These are phyloP conservation scores for Plagodis dolabraria DNA, from an alignment of 2,888 invertebrate species.

Conservation along the genomic window DNA sequence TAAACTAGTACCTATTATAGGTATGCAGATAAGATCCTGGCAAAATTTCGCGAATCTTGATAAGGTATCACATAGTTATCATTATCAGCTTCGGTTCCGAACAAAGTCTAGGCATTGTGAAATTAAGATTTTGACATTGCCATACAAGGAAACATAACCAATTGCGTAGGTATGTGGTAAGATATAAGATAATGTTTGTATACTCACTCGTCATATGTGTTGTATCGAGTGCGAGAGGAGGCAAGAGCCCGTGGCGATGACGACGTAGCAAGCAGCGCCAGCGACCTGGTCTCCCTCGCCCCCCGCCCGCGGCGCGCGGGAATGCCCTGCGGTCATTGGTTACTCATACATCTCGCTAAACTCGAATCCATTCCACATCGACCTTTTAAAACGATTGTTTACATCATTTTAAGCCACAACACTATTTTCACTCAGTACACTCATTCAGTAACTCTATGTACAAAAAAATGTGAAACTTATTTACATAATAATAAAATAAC, in stretches of 20 bases:
- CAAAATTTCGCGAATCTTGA: conserved; percentile 32
- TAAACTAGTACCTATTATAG: conserved; percentile 22
- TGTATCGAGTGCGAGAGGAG: conserved; percentile 48
- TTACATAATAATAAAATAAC: conserved; percentile 42
- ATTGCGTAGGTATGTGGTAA: conserved; percentile 1
- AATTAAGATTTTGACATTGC: conserved; percentile 7
- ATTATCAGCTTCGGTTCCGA: conserved; percentile 27
- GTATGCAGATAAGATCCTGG: conserved; percentile 36
- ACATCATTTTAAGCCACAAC: conserved; percentile 54
- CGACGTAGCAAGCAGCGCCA: conserved; percentile 40
- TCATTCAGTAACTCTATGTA: conserved; percentile 38
- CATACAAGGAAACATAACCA: conserved; percentile 8
- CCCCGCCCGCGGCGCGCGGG: conserved; percentile 61
- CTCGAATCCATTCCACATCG: conserved; percentile 63
- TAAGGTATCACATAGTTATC: conserved; percentile 30
- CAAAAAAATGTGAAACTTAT: conserved; percentile 40
- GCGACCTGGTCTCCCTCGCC: conserved; percentile 55
- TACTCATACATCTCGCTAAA: conserved; percentile 74
- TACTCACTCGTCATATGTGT: conserved; percentile 58
- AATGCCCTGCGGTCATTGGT: conserved; percentile 75
- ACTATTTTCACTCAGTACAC: conserved; percentile 48
- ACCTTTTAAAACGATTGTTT: conserved; percentile 54
- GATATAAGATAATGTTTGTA: conserved; percentile 24
- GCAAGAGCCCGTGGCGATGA: conserved; percentile 42
- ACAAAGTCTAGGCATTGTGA: conserved; percentile 20